Percentiles rank a stretch among this genome's conserved stretches.
Evolutionary conservation across 2,797 vertebrate species (phyloP).

Genomic region (Muscicapa comitata): DNA sequence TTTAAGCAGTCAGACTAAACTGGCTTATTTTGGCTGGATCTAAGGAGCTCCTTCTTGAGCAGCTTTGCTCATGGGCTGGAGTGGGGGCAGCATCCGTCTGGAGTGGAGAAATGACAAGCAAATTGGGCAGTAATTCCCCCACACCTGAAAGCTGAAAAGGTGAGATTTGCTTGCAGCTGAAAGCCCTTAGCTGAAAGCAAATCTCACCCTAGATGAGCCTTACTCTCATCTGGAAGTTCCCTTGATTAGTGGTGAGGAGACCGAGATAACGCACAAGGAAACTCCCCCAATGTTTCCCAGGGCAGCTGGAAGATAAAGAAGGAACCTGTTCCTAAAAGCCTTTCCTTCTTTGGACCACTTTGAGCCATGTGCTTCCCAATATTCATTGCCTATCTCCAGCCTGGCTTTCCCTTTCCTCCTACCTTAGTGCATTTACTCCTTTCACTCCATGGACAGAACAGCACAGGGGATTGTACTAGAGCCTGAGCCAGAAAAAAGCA

Average conservation of each 20-base stretch:
- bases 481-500: not conserved
- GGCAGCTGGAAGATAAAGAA: not conserved
- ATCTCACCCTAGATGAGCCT: not conserved
- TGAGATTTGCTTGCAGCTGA: not conserved
- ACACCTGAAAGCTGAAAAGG: not conserved
- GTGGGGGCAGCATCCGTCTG: not conserved
- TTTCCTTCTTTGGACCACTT: not conserved
- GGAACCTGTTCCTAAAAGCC: not conserved
- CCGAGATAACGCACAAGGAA: not conserved
- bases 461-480: not conserved
- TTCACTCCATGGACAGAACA: not conserved
- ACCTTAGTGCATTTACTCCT: not conserved
- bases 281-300: not conserved
- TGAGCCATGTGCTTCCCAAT: rapidly evolving
- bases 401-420: not conserved
- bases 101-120: not conserved
- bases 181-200: not conserved
- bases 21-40: not conserved
- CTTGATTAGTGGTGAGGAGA: not conserved
- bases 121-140: not conserved
- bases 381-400: not conserved
- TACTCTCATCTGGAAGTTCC: not conserved
- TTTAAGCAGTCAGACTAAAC: conserved; percentile 25
- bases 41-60: not conserved
- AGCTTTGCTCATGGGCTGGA: not conserved